A percentile compares a stretch with the other conserved stretches of the same genome.
Conservation (phyloP, 1,140 invertebrate species). For the Thaumatotibia leucotreta region DNA sequence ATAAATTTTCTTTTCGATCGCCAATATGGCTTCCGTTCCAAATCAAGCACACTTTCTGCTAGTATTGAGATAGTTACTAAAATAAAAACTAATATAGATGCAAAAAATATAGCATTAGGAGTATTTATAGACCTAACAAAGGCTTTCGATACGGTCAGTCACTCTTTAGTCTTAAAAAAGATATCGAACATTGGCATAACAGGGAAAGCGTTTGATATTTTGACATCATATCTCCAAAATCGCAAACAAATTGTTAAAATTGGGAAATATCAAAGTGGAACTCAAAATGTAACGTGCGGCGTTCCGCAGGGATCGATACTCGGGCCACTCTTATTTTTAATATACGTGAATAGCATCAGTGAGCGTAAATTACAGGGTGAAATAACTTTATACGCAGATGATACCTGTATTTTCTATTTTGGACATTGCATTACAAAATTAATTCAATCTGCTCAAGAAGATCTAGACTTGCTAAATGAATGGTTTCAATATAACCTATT, state of each 20-base stretch:
- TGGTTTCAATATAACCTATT: too few species aligned
- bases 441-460: too few species aligned
- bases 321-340: background rate
- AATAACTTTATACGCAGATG: background rate
- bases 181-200: constrained; percentile 11
- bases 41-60: constrained; percentile 12
- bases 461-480: too few species aligned
- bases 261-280: constrained; percentile 6
- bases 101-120: constrained; percentile 8
- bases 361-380: background rate
- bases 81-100: background rate
- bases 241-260: too few species aligned
- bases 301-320: background rate
- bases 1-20: background rate
- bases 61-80: constrained; percentile 14
- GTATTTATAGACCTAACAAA: constrained; percentile 20
- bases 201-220: background rate
- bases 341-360: background rate
- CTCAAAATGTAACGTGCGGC: background rate
- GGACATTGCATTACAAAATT: background rate
- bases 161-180: constrained; percentile 12
- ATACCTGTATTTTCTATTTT: background rate
- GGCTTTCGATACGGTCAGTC: constrained; percentile 18
- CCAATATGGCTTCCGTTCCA: too few species aligned
- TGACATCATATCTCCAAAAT: constrained; percentile 9